Conservation (phyloP, 2,888 invertebrate genomes). For the Rhorus exstirpatorius region DNA sequence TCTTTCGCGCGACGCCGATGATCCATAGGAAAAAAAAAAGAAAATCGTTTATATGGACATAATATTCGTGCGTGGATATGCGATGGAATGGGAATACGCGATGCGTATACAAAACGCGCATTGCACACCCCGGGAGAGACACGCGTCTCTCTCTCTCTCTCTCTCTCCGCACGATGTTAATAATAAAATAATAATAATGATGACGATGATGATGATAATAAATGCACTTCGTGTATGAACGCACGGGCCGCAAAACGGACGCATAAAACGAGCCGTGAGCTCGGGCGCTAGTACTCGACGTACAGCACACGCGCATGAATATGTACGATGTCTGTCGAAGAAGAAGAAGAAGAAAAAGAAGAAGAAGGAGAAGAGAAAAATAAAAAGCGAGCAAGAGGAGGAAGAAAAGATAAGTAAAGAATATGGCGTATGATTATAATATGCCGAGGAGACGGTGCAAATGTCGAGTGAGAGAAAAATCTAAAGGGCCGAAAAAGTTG, state of each 20-base stretch:
- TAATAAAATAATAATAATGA: slow-evolving; percentile 30
- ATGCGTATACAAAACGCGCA: slow-evolving; percentile 50
- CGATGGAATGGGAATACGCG: slow-evolving; percentile 32
- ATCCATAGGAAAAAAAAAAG: no score
- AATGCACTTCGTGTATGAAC: slow-evolving; percentile 52
- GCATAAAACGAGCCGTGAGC: slow-evolving; percentile 56
- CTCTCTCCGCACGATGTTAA: slow-evolving; percentile 17
- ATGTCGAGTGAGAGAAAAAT: slow-evolving; percentile 42
- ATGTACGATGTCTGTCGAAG: slow-evolving; percentile 82
- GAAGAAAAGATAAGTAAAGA: slow-evolving; percentile 58
- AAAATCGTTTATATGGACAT: slow-evolving; percentile 44
- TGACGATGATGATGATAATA: slow-evolving; percentile 46
- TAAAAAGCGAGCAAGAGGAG: slow-evolving; percentile 55
- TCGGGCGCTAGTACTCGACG: slow-evolving; percentile 76
- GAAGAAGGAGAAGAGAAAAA: slow-evolving; percentile 56
- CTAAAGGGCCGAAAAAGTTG: slow-evolving; percentile 26
- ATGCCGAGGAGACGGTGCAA: slow-evolving; percentile 23
- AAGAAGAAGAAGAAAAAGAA: slow-evolving; percentile 73
- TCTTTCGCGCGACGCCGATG: no score
- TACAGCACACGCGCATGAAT: slow-evolving; percentile 83
- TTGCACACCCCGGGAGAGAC: slow-evolving; percentile 38
- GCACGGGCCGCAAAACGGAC: slow-evolving; percentile 69
- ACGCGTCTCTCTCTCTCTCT: no score
- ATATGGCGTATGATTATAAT: slow-evolving; percentile 23
- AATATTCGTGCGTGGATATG: slow-evolving; percentile 50